Base-by-base conservation (phyloP, 2,888 invertebrate species). In the Helleia helle region DNA sequence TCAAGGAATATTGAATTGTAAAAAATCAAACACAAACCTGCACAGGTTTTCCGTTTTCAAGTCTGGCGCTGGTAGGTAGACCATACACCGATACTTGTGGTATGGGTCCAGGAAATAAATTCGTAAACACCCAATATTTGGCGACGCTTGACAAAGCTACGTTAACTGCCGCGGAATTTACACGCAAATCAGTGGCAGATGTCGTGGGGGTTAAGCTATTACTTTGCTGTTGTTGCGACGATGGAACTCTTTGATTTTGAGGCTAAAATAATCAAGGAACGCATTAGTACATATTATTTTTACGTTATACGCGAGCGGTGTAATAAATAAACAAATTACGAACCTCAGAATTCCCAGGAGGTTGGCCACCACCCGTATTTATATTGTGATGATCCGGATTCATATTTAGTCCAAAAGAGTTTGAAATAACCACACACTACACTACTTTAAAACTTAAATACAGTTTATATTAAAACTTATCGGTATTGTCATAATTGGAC, bases 81-180 rank as follows among this genome's bases (percentile, higher is more conserved):
- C 89, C 89, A 65, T 90, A 91, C 40, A 91, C 90, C 34, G 90
- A 90, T 39, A 91, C 91, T 86, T 91, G 92, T 44, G 91, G 91
- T 69, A 92, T 87, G 38, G 91, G 91, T 43, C 91, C 90, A 41
- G 92, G 93, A 65, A 93, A 90, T 52, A 93, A 84, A 87, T 93
- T 93, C 48, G 93, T 92, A 69, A 93, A 88, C 65, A 93, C 92
- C 93, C 92, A 93, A 72, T 93, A 93, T 73, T 93, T 93, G 51
- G 92, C 92, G 61, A 92, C 91, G 79, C 88, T 91, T 65, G 90
- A 89, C 77, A 91, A 86, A 62, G 91, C 90, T 59, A 91, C 90
- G 67, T 89, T 89, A 50, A 90, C 84, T 43, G 89, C 89, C 36
- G 89, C 88, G 0, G 89, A 88, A 62, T 89, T 89, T 30, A 89